These are phyloP conservation scores for Panagrolaimus sp. DNA, from an alignment of 1,140 invertebrate species.

Conservation along the genomic window DNA sequence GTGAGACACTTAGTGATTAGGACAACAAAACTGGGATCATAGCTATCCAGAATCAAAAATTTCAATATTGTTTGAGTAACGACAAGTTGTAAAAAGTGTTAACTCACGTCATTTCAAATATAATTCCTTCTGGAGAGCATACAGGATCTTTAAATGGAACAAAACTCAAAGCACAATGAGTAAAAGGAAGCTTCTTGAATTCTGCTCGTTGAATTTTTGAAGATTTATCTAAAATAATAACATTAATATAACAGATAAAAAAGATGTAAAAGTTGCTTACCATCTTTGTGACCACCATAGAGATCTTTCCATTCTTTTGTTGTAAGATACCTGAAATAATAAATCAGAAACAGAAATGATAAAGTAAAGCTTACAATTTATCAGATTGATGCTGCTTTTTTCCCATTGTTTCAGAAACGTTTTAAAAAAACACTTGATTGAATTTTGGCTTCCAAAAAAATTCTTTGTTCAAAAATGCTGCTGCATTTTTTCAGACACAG, in stretches of 20 bases:
- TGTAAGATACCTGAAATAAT: constrained; percentile 48
- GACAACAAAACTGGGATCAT: too few relatives aligned
- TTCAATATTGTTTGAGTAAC: too few relatives aligned
- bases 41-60: too few relatives aligned
- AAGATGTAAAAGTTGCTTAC: constrained; percentile 21
- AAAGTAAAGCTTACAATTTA: constrained; percentile 47
- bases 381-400: constrained; percentile 59
- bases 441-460: too few relatives aligned
- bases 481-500: too few relatives aligned
- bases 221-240: constrained; percentile 43
- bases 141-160: constrained; percentile 87
- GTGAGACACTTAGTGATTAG: too few relatives aligned
- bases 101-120: constrained; percentile 73
- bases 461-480: too few relatives aligned
- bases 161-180: constrained; percentile 74
- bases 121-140: constrained; percentile 75
- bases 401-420: constrained; percentile 34
- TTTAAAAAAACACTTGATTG: too few relatives aligned
- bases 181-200: constrained; percentile 84
- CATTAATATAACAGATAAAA: constrained; percentile 10
- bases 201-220: constrained; percentile 63
- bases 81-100: too few relatives aligned
- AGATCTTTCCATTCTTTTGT: constrained; percentile 56
- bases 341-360: constrained; percentile 9
- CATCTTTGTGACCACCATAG: constrained; percentile 58